These are phyloP conservation scores for Chromis chromis DNA, from an alignment of 2,797 vertebrate species.

Conservation along the genomic window DNA sequence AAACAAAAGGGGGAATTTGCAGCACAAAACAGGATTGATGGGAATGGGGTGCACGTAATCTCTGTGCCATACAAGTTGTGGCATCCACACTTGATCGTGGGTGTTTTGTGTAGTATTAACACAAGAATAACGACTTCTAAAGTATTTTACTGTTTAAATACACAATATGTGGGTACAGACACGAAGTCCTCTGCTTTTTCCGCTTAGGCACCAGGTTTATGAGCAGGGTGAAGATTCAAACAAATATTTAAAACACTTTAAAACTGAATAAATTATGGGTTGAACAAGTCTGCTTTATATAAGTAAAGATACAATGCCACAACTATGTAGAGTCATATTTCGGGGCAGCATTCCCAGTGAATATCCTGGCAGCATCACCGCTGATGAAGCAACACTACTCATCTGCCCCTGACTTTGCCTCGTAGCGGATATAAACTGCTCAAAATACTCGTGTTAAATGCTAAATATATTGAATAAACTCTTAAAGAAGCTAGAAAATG, in stretches of 20 bases:
- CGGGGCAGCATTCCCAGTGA: slow-evolving; percentile 40
- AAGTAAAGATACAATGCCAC: background rate
- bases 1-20: background rate
- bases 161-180: background rate
- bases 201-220: background rate
- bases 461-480: background rate
- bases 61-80: background rate
- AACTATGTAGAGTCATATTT: slow-evolving; percentile 23
- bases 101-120: slow-evolving; percentile 2
- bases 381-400: slow-evolving; percentile 22
- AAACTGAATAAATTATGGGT: background rate
- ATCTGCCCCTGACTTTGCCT: background rate
- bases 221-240: background rate
- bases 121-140: slow-evolving; percentile 19
- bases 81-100: background rate
- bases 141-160: background rate
- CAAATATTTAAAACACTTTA: background rate
- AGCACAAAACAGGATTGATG: background rate
- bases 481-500: background rate
- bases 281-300: background rate
- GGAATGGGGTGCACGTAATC: background rate
- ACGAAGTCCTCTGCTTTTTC: background rate
- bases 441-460: rapidly evolving
- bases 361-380: slow-evolving; percentile 55
- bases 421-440: background rate